Base-by-base conservation (phyloP, 2,797 vertebrate species). In the Clarias pachynema region DNA sequence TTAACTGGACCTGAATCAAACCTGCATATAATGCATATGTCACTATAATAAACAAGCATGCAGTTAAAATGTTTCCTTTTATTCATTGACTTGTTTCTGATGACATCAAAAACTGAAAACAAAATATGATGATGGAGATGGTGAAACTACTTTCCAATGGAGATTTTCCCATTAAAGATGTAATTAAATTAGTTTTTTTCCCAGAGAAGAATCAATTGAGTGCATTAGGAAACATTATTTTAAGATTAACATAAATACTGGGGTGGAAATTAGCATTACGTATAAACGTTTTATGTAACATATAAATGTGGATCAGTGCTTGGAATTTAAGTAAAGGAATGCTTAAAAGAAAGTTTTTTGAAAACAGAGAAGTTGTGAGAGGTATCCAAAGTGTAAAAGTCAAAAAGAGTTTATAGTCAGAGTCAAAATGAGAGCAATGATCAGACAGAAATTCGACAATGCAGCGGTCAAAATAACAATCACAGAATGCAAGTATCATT, bases 1-100 rank as follows among this genome's bases (percentile, higher is more conserved):
- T 20, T 75, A 57, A 31, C 49, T 75, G 20, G 16, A 31, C 26
- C 29, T 22, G 53, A 34, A 29, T 31, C 26, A 62, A 16, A 44
- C 24, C 40, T 79, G 31, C 44, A 63, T 79, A 44, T 63, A 22
- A 44, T 14, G 15, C n/a, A 49, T n/a, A 59, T 37, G 66, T 53
- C 20, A 57, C 15, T n/a, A 20, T 59, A 62, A 10, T 49, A 78
- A 78, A 59, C 63, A n/a, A 20, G 34, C 15, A 74, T 77, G n/a
- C 20, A 75, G 20, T 82, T 86, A 26, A 86, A 66, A 74, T 86
- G 40, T 53, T 69, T 75, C 31, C 0, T 29, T 81, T 74, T 44
- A 83, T 79, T 83, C 53, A 80, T 14, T 65, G 24, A 73, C 49
- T 66, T 74, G 59, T 40, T 84, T 60, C 24, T 79, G 24, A 75